Evolutionary conservation across 1,140 invertebrate genomes (phyloP), one percentile per base, ranked within the genome.

Genomic region (Procambarus virginalis): DNA sequence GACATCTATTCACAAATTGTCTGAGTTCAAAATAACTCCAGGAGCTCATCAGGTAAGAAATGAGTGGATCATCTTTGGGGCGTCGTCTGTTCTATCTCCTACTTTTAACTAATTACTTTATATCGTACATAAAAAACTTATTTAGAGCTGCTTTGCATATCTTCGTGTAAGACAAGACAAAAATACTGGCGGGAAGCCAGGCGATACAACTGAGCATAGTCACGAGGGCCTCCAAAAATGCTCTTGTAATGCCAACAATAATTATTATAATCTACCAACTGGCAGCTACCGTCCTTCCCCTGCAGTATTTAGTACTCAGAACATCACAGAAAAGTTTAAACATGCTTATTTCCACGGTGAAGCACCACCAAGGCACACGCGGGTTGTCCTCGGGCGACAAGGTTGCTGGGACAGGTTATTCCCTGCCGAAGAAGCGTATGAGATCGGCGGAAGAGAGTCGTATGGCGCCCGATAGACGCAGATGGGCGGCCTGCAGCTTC

Each of bases 341-440:
- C 55, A 58, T 34, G 34, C 34, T 34, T 64, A 5, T 17, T 64
- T 20, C 60, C 60, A 51, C 80, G 8, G 49, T 20, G 76, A 22
- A 60, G 55, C 20, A 8, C 2, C 82, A 84, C 20, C 82, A 9
- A 14, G 58, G 9, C 34, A 34, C 34, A 34, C 81, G 48, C 4
- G 64, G 55, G 55, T 58, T 12, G 6, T 58, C 17, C 60, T 64
- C 14, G 20, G 14, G 60, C 4, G 60, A 12, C 55, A 12, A 58
- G 6, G 6, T 10, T 34, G 34, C 34, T 46, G 20, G 60, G 10
- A 4, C 60, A 60, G 34, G 48, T 48, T 79, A 51, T 45, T 77
- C 49, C 17, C 84, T 79, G 17, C 80, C 76, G 86, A 92, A 92
- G 82, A 92, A 92, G 89, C 91, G 90, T 4, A 46, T 45, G 17